Conservation (phyloP, 1,140 invertebrate genomes). For the Magallana ariakensis region DNA sequence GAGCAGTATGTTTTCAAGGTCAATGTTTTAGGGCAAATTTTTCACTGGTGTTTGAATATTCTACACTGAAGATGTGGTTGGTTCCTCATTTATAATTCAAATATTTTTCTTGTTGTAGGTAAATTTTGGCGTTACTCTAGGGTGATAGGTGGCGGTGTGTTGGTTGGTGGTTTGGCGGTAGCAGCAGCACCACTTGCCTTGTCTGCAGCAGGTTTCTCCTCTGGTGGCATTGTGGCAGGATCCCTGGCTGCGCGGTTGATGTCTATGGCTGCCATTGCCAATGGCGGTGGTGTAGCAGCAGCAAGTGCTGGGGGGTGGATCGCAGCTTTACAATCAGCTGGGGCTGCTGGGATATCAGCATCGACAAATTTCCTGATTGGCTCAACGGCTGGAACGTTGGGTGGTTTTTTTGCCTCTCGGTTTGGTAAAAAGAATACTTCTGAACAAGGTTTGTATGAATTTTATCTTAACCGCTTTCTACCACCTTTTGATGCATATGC, state of each 20-base stretch:
- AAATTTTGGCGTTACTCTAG: neutral
- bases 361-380: neutral
- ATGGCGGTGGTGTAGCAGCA: conserved; percentile 46
- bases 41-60: no score
- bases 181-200: conserved; percentile 39
- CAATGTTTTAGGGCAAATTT: no score
- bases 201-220: conserved; percentile 44
- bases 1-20: no score
- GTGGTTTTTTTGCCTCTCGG: neutral
- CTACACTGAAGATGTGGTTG: no score
- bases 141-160: no score
- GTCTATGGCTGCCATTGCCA: conserved; percentile 46
- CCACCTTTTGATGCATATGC: no score
- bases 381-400: neutral
- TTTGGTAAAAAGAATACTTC: neutral
- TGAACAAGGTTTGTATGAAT: no score
- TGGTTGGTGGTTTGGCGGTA: neutral
- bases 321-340: conserved; percentile 29
- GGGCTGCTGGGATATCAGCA: conserved; percentile 13
- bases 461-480: no score
- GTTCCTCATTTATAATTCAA: no score
- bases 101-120: neutral
- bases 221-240: conserved; percentile 49
- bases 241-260: conserved; percentile 48
- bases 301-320: conserved; percentile 30